phyloP scores from a whole-genome alignment of 2,888 invertebrate species.

The Silvanus unidentatus region DNA sequence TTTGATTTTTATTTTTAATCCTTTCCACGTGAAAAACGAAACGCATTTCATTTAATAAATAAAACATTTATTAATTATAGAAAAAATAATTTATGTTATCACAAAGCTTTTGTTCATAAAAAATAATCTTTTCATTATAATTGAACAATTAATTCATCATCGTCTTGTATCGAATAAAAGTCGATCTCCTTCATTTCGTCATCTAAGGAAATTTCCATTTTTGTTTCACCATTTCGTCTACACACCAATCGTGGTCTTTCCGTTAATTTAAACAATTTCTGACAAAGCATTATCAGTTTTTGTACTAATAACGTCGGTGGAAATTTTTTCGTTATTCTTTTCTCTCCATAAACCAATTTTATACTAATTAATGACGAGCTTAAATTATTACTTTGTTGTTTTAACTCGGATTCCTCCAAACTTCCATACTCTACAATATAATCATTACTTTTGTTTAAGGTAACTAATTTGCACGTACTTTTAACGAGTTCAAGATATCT shows the following conservation, averaged over 20 bases:
- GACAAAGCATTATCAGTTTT: conserved; percentile 73
- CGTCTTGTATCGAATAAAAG: conserved; percentile 78
- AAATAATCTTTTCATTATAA: conserved; percentile 4
- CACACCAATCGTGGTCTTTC: conserved; percentile 48
- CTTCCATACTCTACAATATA: conserved; percentile 69
- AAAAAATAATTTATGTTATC: too few species aligned
- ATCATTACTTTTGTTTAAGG: background rate
- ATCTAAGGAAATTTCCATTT: conserved; percentile 68
- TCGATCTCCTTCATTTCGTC: conserved; percentile 77
- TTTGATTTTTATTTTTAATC: too few species aligned
- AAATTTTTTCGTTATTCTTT: conserved; percentile 60
- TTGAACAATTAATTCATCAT: conserved; percentile 64
- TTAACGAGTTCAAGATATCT: conserved; percentile 67
- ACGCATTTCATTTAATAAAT: too few species aligned
- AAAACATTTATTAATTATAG: too few species aligned
- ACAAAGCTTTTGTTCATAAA: too few species aligned
- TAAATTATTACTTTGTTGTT: conserved; percentile 54
- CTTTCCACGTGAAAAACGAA: too few species aligned
- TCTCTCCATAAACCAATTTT: conserved; percentile 51
- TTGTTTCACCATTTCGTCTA: conserved; percentile 53
- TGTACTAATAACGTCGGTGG: conserved; percentile 74
- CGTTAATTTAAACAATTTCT: conserved; percentile 62
- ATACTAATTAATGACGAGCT: conserved; percentile 64
- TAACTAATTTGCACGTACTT: conserved; percentile 53
- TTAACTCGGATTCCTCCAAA: conserved; percentile 69